Conservation (phyloP, 1,140 invertebrate species). For the Ips nitidus region DNA sequence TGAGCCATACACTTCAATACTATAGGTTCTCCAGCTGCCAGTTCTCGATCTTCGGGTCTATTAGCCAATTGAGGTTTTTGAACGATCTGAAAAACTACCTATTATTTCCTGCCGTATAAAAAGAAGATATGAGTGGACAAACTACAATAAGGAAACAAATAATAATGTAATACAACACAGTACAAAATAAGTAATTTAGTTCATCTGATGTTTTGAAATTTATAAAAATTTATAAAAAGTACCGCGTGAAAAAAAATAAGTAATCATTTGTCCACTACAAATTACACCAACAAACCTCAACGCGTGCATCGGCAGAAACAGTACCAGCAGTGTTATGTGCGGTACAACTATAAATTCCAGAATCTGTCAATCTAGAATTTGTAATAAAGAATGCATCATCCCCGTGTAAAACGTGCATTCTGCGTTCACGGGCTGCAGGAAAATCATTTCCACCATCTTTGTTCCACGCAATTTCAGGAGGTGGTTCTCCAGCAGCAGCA, state of each 20-base stretch:
- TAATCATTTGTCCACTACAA: not conserved
- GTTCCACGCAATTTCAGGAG: conserved; percentile 84
- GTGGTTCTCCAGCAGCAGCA: conserved; percentile 84
- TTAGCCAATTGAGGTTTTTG: conserved; percentile 70
- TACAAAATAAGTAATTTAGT: too few relatives aligned
- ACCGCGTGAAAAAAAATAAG: not conserved
- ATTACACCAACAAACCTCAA: conserved; percentile 16
- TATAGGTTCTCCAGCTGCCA: conserved; percentile 73
- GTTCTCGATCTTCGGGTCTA: conserved; percentile 82
- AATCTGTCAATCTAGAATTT: conserved; percentile 83
- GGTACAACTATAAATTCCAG: conserved; percentile 91
- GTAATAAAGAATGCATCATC: conserved; percentile 93
- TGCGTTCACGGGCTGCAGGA: conserved; percentile 87
- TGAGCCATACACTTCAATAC: conserved; percentile 86
- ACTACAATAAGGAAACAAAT: not conserved
- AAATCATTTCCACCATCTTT: conserved; percentile 96
- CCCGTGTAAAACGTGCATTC: conserved; percentile 89
- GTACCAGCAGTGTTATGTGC: conserved; percentile 87
- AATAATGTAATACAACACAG: too few relatives aligned
- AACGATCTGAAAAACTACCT: not conserved
- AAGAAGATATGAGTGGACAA: not conserved
- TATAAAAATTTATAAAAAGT: too few relatives aligned
- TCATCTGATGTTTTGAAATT: conserved; percentile 39
- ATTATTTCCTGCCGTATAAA: not conserved
- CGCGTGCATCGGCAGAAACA: conserved; percentile 78